phyloP scores from a whole-genome alignment of 2,888 invertebrate genomes.

The Invenusta paracnida region DNA sequence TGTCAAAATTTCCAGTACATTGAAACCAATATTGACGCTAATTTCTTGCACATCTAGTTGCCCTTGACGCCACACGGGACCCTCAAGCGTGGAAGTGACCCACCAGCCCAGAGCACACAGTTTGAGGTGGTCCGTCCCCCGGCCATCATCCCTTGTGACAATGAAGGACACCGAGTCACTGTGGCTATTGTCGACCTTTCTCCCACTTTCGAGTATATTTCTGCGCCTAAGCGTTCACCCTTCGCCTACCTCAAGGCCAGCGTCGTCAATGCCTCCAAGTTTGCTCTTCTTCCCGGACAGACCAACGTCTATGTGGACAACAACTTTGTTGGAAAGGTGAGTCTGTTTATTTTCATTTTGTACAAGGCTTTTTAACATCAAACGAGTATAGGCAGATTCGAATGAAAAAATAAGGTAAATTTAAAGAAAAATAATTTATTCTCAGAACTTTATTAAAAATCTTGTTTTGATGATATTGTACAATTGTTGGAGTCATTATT shows the following conservation, averaged over 20 bases:
- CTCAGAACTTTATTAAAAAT: too few species aligned
- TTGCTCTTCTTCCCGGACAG: constrained; percentile 59
- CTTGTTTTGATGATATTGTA: too few species aligned
- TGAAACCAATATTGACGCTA: too few species aligned
- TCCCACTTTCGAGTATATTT: constrained; percentile 58
- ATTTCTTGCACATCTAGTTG: not conserved
- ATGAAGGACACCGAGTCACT: constrained; percentile 53
- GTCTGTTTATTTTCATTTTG: too few species aligned
- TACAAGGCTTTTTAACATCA: too few species aligned
- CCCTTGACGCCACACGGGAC: constrained; percentile 1
- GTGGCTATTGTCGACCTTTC: constrained; percentile 57
- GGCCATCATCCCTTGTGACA: constrained; percentile 58
- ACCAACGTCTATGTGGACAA: constrained; percentile 61
- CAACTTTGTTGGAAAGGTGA: constrained; percentile 60
- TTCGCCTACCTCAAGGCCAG: constrained; percentile 59
- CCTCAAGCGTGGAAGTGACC: not conserved
- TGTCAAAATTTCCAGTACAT: too few species aligned
- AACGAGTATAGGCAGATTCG: too few species aligned
- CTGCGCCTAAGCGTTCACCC: constrained; percentile 56
- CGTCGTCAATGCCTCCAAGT: constrained; percentile 57
- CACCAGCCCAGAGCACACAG: constrained; percentile 35
- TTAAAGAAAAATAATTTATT: too few species aligned
- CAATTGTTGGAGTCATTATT: too few species aligned
- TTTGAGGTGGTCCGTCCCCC: constrained; percentile 48
- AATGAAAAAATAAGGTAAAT: too few species aligned